A percentile compares a stretch with the other conserved stretches of the same genome.
Conservation (phyloP, 2,888 invertebrate species). For the Cosmorhoe ocellata region DNA sequence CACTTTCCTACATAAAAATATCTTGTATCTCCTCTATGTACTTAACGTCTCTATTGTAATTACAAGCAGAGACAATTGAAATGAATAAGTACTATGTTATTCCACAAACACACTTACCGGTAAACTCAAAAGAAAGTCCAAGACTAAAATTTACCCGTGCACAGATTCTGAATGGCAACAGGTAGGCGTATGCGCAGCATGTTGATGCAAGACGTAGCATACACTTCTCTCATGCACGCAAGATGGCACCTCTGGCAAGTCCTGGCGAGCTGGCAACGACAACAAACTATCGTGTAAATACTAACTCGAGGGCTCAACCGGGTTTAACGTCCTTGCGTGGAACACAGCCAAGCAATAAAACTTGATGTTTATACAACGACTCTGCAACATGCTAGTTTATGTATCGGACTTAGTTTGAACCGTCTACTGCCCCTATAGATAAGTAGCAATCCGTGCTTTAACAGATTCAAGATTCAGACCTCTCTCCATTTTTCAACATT, state of each 20-base stretch:
- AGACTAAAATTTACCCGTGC: constrained; percentile 4
- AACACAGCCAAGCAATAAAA: constrained; percentile 81
- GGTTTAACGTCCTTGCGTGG: constrained; percentile 76
- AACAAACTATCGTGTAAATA: constrained; percentile 67
- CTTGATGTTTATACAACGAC: constrained; percentile 76
- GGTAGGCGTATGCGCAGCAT: constrained; percentile 17
- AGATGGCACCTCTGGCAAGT: constrained; percentile 1
- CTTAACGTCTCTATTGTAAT: no score
- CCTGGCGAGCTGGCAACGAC: constrained; percentile 45
- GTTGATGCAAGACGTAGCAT: background rate
- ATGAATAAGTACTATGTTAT: constrained; percentile 7
- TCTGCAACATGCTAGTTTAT: constrained; percentile 68
- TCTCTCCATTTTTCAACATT: no score
- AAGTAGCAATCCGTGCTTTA: background rate
- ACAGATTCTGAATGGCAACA: constrained; percentile 2
- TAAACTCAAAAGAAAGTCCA: constrained; percentile 16
- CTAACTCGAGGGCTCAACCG: constrained; percentile 62
- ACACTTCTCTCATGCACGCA: background rate
- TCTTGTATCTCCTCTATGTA: no score
- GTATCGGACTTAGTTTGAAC: constrained; percentile 56
- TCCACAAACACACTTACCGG: constrained; percentile 20
- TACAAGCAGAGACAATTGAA: constrained; percentile 4
- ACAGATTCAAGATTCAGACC: no score
- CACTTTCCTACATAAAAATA: constrained; percentile 1
- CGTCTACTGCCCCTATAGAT: constrained; percentile 30